Evolutionary conservation across 2,888 invertebrate species (phyloP).

Genomic region (Caenorhabditis sulstoni): DNA sequence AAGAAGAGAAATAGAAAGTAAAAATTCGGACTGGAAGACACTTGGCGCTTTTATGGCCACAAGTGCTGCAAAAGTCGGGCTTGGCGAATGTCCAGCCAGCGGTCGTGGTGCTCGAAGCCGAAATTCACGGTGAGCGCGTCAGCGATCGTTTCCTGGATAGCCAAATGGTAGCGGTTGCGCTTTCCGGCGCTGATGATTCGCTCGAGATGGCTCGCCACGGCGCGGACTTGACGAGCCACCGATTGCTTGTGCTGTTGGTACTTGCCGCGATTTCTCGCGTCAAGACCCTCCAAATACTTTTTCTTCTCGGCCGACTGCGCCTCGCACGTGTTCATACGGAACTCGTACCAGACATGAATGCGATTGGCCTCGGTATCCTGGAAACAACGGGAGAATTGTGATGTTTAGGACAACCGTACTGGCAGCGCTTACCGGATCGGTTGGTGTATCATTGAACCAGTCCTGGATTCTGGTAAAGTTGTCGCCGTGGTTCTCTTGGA

Average conservation of each 20-base stretch:
- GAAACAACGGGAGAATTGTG: neutral
- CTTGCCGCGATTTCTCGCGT: neutral
- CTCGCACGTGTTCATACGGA: neutral
- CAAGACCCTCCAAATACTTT: neutral
- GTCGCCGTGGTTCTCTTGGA: neutral
- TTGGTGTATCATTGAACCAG: neutral
- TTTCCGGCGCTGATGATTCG: too few relatives aligned
- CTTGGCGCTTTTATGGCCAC: too few relatives aligned
- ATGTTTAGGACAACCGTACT: neutral
- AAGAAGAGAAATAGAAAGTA: too few relatives aligned
- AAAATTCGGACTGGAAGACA: too few relatives aligned
- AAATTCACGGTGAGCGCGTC: too few relatives aligned
- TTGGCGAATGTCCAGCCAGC: too few relatives aligned
- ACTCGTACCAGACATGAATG: conserved; percentile 5
- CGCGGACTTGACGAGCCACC: neutral
- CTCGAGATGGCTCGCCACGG: too few relatives aligned
- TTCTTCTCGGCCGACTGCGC: neutral
- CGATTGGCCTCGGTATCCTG: conserved; percentile 14
- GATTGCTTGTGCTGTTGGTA: neutral
- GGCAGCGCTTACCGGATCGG: conserved; percentile 14
- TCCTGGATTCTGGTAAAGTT: conserved; percentile 4
- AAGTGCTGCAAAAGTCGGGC: too few relatives aligned
- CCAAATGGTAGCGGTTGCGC: too few relatives aligned
- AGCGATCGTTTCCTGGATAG: too few relatives aligned
- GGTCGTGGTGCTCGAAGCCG: too few relatives aligned